Conservation (phyloP, 2,113 vertebrate genomes). For the Thamnophis sirtalis region DNA sequence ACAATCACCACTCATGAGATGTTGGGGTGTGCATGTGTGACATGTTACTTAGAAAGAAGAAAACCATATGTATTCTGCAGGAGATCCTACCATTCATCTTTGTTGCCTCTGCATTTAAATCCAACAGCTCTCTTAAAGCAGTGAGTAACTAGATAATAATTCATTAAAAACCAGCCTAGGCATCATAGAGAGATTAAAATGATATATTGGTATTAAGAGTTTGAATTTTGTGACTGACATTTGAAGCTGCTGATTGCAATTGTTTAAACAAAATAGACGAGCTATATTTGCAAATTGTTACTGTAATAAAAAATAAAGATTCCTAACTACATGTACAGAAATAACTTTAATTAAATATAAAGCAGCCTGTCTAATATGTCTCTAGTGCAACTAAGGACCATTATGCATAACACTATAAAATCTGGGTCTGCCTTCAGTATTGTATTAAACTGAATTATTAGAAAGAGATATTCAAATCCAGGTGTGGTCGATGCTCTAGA, state of each 20-base stretch:
- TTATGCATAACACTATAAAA: conserved; percentile 18
- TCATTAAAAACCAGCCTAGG: conserved; percentile 31
- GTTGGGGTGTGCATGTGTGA: neutral
- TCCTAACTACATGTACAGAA: neutral
- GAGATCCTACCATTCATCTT: neutral
- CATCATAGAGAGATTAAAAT: conserved; percentile 13
- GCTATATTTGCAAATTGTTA: neutral
- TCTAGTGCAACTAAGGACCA: neutral
- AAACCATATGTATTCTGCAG: neutral
- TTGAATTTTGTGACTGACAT: conserved; percentile 2
- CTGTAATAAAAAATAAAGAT: neutral
- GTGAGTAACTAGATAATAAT: conserved; percentile 13
- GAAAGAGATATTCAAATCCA: neutral
- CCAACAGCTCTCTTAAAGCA: conserved; percentile 9
- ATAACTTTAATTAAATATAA: conserved; percentile 21
- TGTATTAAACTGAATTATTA: neutral
- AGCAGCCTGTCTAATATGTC: neutral
- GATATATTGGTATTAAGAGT: neutral
- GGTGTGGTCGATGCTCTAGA: neutral
- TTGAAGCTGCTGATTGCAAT: conserved; percentile 14
- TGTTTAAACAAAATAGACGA: neutral
- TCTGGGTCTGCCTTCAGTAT: neutral
- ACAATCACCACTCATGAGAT: neutral
- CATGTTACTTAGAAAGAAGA: neutral
- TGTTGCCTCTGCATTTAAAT: conserved; percentile 27